These are phyloP conservation scores for Synergus umbraculus DNA, from an alignment of 2,888 invertebrate genomes.

Conservation along the genomic window DNA sequence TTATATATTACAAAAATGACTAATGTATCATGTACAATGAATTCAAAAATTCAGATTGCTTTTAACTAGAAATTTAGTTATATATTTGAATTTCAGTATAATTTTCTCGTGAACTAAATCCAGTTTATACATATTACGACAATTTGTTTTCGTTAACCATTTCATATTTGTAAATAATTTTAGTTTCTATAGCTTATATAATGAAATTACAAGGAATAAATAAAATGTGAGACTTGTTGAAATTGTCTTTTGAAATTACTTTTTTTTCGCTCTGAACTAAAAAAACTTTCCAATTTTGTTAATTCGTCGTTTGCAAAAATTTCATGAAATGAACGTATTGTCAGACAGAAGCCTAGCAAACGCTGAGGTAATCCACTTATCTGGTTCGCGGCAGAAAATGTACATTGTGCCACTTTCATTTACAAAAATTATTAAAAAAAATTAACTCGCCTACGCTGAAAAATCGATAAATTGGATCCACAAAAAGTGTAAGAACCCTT, in stretches of 20 bases:
- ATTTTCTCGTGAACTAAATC: too few species aligned
- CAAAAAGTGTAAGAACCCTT: too few species aligned
- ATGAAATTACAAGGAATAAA: too few species aligned
- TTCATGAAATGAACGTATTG: too few species aligned
- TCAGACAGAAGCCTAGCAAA: constrained; percentile 10
- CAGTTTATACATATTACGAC: too few species aligned
- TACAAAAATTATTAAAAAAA: too few species aligned
- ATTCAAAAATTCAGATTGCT: not conserved
- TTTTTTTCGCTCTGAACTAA: too few species aligned
- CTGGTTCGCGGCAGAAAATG: constrained; percentile 2
- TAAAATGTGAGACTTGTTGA: not conserved
- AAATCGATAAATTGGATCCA: too few species aligned
- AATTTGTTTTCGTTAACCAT: not conserved
- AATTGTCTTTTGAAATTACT: not conserved
- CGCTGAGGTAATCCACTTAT: constrained; percentile 24
- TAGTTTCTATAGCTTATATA: too few species aligned
- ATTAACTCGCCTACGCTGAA: too few species aligned
- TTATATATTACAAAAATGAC: not conserved
- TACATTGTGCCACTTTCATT: not conserved
- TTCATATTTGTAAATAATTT: not conserved
- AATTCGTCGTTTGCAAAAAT: too few species aligned
- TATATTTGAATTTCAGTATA: not conserved
- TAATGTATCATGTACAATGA: not conserved
- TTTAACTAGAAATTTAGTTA: not conserved
- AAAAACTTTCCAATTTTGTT: too few species aligned